Percentiles rank a stretch among this genome's conserved stretches.
These are phyloP conservation scores for Alsophila aescularia DNA, from an alignment of 2,888 invertebrate species.

Conservation along the genomic window DNA sequence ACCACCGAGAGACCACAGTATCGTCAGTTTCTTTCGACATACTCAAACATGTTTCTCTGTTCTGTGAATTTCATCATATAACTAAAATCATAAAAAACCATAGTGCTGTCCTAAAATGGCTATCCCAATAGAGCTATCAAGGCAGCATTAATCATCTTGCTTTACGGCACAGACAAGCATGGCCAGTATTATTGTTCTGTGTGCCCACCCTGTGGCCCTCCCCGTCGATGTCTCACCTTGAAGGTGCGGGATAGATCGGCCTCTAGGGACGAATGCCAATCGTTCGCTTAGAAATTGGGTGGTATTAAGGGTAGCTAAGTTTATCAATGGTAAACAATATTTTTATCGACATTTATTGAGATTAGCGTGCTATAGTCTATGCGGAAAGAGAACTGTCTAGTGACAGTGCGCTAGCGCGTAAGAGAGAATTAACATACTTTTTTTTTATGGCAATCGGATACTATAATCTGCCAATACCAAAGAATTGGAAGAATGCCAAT, in stretches of 20 bases:
- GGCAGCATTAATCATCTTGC: slow-evolving; percentile 28
- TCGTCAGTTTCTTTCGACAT: too few relatives aligned
- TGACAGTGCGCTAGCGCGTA: too few relatives aligned
- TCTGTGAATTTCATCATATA: too few relatives aligned
- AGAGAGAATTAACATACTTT: too few relatives aligned
- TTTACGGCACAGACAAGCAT: slow-evolving; percentile 18
- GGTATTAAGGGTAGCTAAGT: neutral
- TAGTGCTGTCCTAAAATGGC: neutral
- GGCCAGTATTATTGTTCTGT: neutral
- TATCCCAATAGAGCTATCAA: slow-evolving; percentile 25
- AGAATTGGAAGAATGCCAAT: too few relatives aligned
- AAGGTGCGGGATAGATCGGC: slow-evolving; percentile 16
- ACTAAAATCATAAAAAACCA: neutral
- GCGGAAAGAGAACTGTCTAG: too few relatives aligned
- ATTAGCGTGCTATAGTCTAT: too few relatives aligned
- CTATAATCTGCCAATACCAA: too few relatives aligned
- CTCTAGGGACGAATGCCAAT: slow-evolving; percentile 27
- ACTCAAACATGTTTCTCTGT: neutral
- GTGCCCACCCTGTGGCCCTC: slow-evolving; percentile 9
- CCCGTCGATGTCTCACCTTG: slow-evolving; percentile 1
- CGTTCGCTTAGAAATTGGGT: slow-evolving; percentile 3
- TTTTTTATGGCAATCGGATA: too few relatives aligned
- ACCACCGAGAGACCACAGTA: too few relatives aligned
- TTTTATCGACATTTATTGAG: too few relatives aligned
- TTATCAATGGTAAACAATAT: neutral